Conservation (phyloP, 2,888 invertebrate genomes). For the Dasysyrphus tricinctus region DNA sequence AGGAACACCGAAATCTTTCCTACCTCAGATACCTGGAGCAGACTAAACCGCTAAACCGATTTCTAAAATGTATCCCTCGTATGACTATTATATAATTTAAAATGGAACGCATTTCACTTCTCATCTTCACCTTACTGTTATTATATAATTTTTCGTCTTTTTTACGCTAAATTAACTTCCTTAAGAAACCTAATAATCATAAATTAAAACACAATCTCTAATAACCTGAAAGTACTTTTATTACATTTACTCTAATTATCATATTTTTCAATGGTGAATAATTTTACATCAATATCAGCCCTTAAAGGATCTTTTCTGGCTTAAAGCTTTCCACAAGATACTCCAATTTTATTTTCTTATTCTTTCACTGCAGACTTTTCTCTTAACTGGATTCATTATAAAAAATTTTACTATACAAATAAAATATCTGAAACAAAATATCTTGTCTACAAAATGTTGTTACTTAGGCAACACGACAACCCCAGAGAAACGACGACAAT, state of each 20-base stretch:
- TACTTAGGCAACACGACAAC: not conserved
- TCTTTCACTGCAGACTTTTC: not conserved
- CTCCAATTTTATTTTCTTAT: not conserved
- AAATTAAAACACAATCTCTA: slow-evolving; percentile 6
- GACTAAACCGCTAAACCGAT: too few relatives aligned
- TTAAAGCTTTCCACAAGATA: slow-evolving; percentile 1
- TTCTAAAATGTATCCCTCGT: too few relatives aligned
- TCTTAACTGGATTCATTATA: slow-evolving; percentile 9
- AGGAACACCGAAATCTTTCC: too few relatives aligned
- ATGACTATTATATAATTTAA: too few relatives aligned
- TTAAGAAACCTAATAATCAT: not conserved
- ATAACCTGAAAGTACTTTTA: not conserved
- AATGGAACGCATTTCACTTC: not conserved
- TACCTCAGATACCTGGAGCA: too few relatives aligned
- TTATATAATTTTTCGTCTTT: not conserved
- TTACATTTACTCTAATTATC: slow-evolving; percentile 16
- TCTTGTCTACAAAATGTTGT: slow-evolving; percentile 2
- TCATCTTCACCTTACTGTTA: not conserved
- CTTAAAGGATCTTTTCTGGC: not conserved
- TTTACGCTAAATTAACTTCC: not conserved
- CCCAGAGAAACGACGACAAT: not conserved
- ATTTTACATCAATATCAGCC: slow-evolving; percentile 26
- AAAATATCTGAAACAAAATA: slow-evolving; percentile 15
- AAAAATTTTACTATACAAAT: slow-evolving; percentile 1
- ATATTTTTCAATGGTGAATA: slow-evolving; percentile 9